A percentile compares a stretch with the other conserved stretches of the same genome.
Evolutionary conservation across 2,113 vertebrate species (phyloP).

Genomic region (Echinops telfairi): DNA sequence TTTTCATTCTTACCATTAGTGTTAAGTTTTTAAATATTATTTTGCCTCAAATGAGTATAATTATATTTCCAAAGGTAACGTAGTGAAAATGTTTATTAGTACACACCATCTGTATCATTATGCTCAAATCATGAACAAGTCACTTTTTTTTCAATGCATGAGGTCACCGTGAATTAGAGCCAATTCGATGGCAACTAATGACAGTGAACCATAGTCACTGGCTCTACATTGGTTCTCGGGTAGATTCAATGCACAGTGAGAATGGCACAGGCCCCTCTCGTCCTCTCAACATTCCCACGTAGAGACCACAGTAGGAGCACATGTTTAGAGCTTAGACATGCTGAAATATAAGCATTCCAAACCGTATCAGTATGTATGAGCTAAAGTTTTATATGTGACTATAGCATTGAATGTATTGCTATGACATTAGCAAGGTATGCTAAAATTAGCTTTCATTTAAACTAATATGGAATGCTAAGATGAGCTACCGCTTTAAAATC

Average conservation of each 20-base stretch:
- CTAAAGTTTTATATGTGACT: neutral
- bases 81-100: too few species aligned
- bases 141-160: neutral
- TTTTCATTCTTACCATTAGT: too few species aligned
- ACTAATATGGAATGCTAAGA: neutral
- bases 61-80: too few species aligned
- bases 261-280: neutral
- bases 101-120: too few species aligned
- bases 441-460: neutral
- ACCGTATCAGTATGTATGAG: slow-evolving; percentile 2
- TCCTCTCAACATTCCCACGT: neutral
- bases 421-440: neutral
- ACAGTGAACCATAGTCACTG: neutral
- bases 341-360: slow-evolving; percentile 26
- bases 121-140: neutral
- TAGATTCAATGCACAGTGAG: neutral
- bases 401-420: neutral
- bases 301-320: neutral
- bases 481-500: slow-evolving; percentile 43
- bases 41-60: too few species aligned
- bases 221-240: neutral
- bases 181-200: neutral
- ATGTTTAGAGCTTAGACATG: neutral
- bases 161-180: neutral
- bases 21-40: too few species aligned